phyloP scores from a whole-genome alignment of 2,888 invertebrate species.

The Drosophila putrida region DNA sequence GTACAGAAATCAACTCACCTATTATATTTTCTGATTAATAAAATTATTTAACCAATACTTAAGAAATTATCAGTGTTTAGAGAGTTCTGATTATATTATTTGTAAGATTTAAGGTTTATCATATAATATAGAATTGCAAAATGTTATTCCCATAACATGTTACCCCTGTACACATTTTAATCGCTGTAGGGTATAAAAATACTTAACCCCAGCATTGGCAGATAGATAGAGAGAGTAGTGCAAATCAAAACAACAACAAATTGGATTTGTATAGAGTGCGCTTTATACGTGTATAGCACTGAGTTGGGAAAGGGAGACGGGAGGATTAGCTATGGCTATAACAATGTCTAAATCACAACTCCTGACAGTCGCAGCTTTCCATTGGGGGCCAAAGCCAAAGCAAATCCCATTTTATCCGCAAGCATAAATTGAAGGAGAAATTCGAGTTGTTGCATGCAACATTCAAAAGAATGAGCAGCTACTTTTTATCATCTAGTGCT shows the following conservation, averaged over 20 bases:
- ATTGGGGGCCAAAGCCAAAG: constrained; percentile 51
- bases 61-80: too few species aligned
- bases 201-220: constrained; percentile 25
- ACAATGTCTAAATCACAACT: constrained; percentile 68
- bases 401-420: constrained; percentile 81
- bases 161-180: not conserved
- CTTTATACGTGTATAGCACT: constrained; percentile 39
- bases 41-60: too few species aligned
- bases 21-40: too few species aligned
- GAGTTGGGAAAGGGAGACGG: not conserved
- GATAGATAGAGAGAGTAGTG: constrained; percentile 47
- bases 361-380: constrained; percentile 53
- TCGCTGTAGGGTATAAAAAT: constrained; percentile 29
- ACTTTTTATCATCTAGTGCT: constrained; percentile 4
- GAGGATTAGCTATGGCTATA: constrained; percentile 25
- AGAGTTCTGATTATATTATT: too few species aligned
- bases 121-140: not conserved
- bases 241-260: constrained; percentile 79
- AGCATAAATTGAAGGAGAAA: constrained; percentile 80
- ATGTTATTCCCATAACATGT: not conserved
- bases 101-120: too few species aligned
- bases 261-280: constrained; percentile 67
- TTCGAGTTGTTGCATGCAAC: constrained; percentile 65
- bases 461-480: constrained; percentile 30
- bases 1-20: too few species aligned